phyloP scores from a whole-genome alignment of 2,797 vertebrate genomes.

The Phrynocephalus vlangalii region DNA sequence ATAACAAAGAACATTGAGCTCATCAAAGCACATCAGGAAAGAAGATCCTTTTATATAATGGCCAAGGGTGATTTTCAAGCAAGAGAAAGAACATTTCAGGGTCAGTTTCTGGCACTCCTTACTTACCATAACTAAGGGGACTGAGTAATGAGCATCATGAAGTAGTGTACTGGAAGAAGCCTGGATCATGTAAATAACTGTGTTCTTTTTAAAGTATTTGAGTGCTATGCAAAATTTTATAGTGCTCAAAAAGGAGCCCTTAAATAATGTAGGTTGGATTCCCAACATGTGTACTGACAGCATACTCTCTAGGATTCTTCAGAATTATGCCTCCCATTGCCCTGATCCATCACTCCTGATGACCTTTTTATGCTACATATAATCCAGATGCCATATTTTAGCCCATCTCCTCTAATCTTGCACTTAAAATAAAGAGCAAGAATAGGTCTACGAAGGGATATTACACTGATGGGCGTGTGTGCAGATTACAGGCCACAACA shows the following conservation, averaged over 20 bases:
- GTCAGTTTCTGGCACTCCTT: conserved; percentile 8
- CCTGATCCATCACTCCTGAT: too few species aligned
- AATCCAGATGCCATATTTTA: neutral
- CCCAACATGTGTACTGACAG: neutral
- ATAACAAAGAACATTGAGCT: conserved; percentile 31
- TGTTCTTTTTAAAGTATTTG: neutral
- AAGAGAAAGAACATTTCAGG: conserved; percentile 19
- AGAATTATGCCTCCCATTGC: too few species aligned
- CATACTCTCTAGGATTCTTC: neutral
- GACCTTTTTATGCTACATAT: neutral
- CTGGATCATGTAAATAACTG: neutral
- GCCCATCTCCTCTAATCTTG: neutral
- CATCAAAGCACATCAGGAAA: conserved; percentile 8
- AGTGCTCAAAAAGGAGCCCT: neutral
- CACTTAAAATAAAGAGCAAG: neutral
- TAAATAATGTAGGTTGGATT: neutral
- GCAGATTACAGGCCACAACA: neutral
- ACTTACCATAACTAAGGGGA: neutral
- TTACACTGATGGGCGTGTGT: neutral
- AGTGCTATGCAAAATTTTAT: neutral
- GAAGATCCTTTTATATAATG: conserved; percentile 27
- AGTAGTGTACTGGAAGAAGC: neutral
- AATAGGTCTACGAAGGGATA: neutral
- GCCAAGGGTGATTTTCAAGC: neutral
- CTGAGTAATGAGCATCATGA: neutral